Percentiles rank a stretch among this genome's conserved stretches.
Conservation (phyloP, 2,888 invertebrate genomes). For the Gortyna flavago region DNA sequence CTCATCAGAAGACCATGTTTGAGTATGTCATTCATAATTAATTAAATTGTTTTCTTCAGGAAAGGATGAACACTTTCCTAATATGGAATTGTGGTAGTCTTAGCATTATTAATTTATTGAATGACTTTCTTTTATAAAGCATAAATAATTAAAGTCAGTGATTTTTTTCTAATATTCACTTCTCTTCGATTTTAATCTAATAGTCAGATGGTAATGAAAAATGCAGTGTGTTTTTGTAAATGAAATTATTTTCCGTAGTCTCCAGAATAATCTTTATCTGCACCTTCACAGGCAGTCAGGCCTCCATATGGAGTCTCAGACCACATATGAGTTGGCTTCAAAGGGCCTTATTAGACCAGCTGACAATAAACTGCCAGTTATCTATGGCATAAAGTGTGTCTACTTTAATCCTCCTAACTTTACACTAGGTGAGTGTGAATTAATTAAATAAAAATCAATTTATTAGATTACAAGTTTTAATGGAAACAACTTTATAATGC, state of each 20-base stretch:
- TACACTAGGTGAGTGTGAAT: constrained; percentile 91
- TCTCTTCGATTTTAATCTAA: not conserved
- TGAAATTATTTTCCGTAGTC: not conserved
- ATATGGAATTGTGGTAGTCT: not conserved
- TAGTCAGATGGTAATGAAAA: constrained; percentile 8
- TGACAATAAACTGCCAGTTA: constrained; percentile 92
- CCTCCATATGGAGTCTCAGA: constrained; percentile 95
- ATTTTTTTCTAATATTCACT: not conserved
- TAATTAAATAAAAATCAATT: not conserved
- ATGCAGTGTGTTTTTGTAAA: not conserved
- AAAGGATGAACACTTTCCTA: not conserved
- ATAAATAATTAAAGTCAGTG: not conserved
- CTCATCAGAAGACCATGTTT: constrained; percentile 96
- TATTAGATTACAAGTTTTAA: not conserved
- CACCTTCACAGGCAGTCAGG: constrained; percentile 91
- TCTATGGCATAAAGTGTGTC: constrained; percentile 96
- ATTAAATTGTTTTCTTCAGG: not conserved
- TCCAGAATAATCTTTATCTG: not conserved
- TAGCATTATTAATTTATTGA: too few species aligned
- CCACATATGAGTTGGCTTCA: constrained; percentile 96
- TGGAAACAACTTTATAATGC: not conserved
- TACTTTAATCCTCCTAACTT: constrained; percentile 95
- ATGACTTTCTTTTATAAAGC: not conserved
- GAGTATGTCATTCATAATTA: constrained; percentile 89
- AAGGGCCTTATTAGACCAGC: constrained; percentile 95